Conservation (phyloP, 92 coral and sea anemone species). For the Porites rus region DNA sequence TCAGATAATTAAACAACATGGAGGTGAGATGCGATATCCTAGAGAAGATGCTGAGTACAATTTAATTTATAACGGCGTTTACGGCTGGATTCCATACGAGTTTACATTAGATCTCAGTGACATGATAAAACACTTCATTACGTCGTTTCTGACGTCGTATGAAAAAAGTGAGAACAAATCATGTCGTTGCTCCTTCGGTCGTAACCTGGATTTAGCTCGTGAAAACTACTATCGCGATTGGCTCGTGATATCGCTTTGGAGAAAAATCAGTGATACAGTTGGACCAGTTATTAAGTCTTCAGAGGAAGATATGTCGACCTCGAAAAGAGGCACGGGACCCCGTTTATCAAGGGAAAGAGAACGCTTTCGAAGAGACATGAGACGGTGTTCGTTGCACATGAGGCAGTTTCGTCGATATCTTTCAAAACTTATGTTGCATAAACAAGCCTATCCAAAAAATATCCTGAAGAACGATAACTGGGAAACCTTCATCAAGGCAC, state of each 20-base stretch:
- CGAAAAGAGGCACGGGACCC: not conserved
- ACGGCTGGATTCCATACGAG: constrained; percentile 13
- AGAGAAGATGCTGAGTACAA: constrained; percentile 47
- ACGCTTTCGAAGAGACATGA: not conserved
- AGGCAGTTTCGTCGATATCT: not conserved
- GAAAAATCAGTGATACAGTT: not conserved
- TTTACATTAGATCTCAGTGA: constrained; percentile 11
- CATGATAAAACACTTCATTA: not conserved
- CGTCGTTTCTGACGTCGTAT: not conserved
- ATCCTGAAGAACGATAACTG: not conserved
- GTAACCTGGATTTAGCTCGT: not conserved
- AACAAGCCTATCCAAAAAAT: not conserved
- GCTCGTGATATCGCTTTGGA: not conserved
- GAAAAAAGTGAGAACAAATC: not conserved
- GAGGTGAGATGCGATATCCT: constrained; percentile 60
- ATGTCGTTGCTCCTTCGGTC: not conserved
- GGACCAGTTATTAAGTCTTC: not conserved
- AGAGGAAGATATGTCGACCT: not conserved
- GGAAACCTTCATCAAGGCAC: not conserved
- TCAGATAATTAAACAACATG: constrained; percentile 28
- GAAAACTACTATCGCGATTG: not conserved
- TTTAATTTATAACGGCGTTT: constrained; percentile 35
- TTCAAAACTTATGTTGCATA: not conserved
- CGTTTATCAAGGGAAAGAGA: not conserved
- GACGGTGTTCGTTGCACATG: not conserved